Conservation (phyloP, 37 sponge, comb jelly and placozoan species). For the Oscarella lobularis region DNA sequence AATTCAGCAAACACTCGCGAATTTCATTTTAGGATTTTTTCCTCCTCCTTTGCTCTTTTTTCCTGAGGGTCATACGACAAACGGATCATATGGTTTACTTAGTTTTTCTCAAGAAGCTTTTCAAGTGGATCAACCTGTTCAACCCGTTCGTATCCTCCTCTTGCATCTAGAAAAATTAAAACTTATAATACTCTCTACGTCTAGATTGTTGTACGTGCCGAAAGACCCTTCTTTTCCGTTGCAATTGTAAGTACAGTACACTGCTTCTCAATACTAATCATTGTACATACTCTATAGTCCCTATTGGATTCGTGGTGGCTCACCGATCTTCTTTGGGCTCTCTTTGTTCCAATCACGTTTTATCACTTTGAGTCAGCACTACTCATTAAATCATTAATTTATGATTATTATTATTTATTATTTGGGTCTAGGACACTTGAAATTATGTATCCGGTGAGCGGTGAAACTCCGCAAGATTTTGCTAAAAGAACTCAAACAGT, state of each 20-base stretch:
- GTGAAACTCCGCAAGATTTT: neutral
- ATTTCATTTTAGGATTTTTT: no score
- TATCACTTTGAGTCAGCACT: neutral
- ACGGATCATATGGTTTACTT: neutral
- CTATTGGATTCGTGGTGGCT: neutral
- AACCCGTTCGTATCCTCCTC: neutral
- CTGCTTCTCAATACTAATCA: no score
- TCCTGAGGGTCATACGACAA: neutral
- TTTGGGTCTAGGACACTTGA: no score
- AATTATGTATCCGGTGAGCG: no score
- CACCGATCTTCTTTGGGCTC: neutral
- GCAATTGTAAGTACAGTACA: no score
- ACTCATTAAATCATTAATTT: no score
- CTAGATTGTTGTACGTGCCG: no score
- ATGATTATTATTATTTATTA: no score
- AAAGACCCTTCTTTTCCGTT: no score
- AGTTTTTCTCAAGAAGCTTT: neutral
- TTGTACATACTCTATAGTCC: neutral
- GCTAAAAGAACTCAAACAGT: neutral
- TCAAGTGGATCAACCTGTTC: neutral
- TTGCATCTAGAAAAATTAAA: no score
- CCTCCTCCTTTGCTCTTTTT: neutral
- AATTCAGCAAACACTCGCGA: no score
- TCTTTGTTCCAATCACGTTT: neutral
- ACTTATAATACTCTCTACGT: no score